phyloP scores from a whole-genome alignment of 2,797 vertebrate species.

The Neosilurus mollespiculum region DNA sequence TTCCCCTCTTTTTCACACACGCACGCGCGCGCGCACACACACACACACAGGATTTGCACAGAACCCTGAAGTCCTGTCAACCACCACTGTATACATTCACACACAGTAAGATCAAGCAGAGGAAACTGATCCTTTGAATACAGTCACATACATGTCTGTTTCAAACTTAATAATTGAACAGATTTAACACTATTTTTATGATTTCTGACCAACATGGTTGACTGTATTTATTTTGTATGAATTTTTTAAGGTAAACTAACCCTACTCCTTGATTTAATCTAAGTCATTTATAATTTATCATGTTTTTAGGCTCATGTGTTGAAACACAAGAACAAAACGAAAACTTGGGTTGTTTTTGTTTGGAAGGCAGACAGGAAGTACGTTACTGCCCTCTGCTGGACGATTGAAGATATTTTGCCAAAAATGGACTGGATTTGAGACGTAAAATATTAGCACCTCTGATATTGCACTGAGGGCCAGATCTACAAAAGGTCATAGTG shows the following conservation, averaged over 20 bases:
- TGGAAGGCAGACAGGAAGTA: constrained; percentile 6
- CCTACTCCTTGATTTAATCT: neutral
- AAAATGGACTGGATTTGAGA: no score
- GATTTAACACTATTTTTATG: neutral
- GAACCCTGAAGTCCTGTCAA: constrained; percentile 12
- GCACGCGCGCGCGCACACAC: constrained; percentile 44
- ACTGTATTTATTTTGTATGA: constrained; percentile 12
- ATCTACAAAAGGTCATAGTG: no score
- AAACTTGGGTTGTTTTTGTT: neutral
- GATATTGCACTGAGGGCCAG: no score
- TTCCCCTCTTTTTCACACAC: neutral
- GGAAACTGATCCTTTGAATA: neutral
- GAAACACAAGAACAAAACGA: neutral
- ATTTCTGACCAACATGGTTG: neutral
- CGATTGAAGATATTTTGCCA: neutral
- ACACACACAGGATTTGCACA: constrained; percentile 49
- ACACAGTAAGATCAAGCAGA: neutral
- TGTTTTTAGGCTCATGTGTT: neutral
- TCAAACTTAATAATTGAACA: neutral
- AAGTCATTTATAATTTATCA: neutral
- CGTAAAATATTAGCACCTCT: no score
- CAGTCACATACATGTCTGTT: neutral
- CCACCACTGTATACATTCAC: constrained; percentile 17
- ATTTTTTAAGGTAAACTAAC: neutral
- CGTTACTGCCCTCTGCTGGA: constrained; percentile 41